Evolutionary conservation across 2,888 invertebrate genomes (phyloP).

Genomic region (Galeruca laticollis): DNA sequence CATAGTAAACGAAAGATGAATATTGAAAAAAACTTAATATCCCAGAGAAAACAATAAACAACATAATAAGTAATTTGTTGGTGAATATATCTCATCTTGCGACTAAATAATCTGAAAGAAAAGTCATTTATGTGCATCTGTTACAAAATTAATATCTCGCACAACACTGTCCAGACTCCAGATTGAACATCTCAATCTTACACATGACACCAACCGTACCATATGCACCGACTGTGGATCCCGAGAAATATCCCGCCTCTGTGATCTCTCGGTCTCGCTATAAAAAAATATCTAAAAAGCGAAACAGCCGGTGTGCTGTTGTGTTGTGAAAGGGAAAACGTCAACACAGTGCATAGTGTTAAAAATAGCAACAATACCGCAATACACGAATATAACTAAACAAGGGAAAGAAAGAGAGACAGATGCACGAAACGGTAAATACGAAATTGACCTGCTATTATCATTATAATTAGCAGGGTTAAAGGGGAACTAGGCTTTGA

Average conservation of each 20-base stretch:
- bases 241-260: constrained; percentile 7
- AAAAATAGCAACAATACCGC: constrained; percentile 37
- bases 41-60: too few relatives aligned
- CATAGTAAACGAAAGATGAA: too few relatives aligned
- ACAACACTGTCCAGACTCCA: constrained; percentile 15
- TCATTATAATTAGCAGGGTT: constrained; percentile 63
- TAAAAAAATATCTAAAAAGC: constrained; percentile 9
- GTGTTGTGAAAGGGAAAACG: constrained; percentile 23
- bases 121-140: constrained; percentile 14
- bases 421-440: constrained; percentile 52
- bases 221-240: constrained; percentile 7
- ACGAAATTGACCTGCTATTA: constrained; percentile 64
- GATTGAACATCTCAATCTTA: constrained; percentile 8
- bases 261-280: neutral
- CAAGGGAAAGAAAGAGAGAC: constrained; percentile 19
- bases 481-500: constrained; percentile 54
- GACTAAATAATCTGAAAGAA: neutral
- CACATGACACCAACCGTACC: constrained; percentile 12
- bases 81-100: neutral
- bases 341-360: constrained; percentile 22
- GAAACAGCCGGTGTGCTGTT: constrained; percentile 11
- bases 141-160: constrained; percentile 2
- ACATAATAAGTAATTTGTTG: too few relatives aligned
- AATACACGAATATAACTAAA: constrained; percentile 24
- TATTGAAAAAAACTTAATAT: too few relatives aligned